Evolutionary conservation across 2,113 vertebrate species (phyloP), one percentile per base, ranked within the genome.

Genomic region (Euleptes europaea): DNA sequence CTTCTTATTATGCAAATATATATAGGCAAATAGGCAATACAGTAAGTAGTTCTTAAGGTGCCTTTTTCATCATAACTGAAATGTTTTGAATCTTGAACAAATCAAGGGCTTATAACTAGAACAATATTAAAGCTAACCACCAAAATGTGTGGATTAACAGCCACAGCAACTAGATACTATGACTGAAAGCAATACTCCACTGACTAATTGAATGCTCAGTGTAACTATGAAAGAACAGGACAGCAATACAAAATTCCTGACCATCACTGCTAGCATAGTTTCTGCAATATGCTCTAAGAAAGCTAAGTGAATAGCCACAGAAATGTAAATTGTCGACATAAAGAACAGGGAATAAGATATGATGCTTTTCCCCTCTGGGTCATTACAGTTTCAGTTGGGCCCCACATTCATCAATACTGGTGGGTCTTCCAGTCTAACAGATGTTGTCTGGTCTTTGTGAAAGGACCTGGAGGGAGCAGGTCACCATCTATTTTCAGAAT

Each of bases 331-430:
- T 0, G 79, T 60, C 75, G 13, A 38, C 51, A 87, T 15, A 77
- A 35, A 87, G 47, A 12, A 44, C n/a, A 65, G 57, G 26, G 74
- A 63, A 69, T 72, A 76, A 2, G 15, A 86, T 80, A 72, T 23
- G 0, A 1, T 70, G 60, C 47, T 54, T 89, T 88, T 88, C 44
- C 82, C 79, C 74, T 87, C 85, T 89, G 85, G 86, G 89, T 91
- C 87, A 87, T 0, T 54, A 63, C 26, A 83, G 82, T 83, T 74
- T n/a, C 83, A 86, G 35, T 88, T 84, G 87, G 57, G 35, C 72
- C 93, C 84, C 77, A 88, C 72, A 80, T 69, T 51, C 65, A 57
- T 87, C 90, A 88, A 77, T 66, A 84, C 54, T 92, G 71, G 90
- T 57, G 19, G 86, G 70, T 83, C 82, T 89, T 90, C 70, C 63